Conservation (phyloP, 1,140 invertebrate species). For the Bathynomus jamesi region DNA sequence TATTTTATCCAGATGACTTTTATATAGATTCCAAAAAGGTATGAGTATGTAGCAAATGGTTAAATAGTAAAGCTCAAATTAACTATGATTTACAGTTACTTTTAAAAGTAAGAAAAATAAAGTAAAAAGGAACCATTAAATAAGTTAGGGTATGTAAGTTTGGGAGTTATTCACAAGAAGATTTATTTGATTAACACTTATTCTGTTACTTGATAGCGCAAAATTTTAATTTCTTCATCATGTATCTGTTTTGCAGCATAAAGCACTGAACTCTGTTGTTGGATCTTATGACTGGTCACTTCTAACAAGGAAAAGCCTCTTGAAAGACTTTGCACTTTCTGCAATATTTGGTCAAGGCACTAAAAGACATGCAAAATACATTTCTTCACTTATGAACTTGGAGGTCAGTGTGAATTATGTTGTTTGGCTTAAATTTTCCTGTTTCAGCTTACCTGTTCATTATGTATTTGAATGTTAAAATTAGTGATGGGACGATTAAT, state of each 20-base stretch:
- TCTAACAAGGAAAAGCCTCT: slow-evolving; percentile 54
- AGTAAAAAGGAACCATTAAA: no score
- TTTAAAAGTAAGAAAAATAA: no score
- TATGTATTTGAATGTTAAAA: slow-evolving; percentile 2
- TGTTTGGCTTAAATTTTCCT: neutral
- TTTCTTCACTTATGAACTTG: slow-evolving; percentile 58
- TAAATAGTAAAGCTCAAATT: no score
- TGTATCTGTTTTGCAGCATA: slow-evolving; percentile 38
- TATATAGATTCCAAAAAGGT: neutral
- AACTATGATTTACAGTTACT: no score
- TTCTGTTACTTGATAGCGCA: neutral
- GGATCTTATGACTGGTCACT: slow-evolving; percentile 63
- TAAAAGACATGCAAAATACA: slow-evolving; percentile 61
- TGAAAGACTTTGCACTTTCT: slow-evolving; percentile 52
- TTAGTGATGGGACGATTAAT: no score
- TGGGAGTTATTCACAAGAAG: neutral
- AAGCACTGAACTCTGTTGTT: slow-evolving; percentile 45
- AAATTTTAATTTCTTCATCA: neutral
- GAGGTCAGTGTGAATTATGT: slow-evolving; percentile 49
- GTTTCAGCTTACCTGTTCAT: neutral
- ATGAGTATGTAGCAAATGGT: no score
- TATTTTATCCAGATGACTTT: neutral
- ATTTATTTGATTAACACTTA: neutral
- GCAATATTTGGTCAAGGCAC: slow-evolving; percentile 64
- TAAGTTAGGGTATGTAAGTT: no score